Percentiles rank a stretch among this genome's conserved stretches.
Conservation (phyloP, 2,797 vertebrate genomes). For the Halcyon chelicuti region DNA sequence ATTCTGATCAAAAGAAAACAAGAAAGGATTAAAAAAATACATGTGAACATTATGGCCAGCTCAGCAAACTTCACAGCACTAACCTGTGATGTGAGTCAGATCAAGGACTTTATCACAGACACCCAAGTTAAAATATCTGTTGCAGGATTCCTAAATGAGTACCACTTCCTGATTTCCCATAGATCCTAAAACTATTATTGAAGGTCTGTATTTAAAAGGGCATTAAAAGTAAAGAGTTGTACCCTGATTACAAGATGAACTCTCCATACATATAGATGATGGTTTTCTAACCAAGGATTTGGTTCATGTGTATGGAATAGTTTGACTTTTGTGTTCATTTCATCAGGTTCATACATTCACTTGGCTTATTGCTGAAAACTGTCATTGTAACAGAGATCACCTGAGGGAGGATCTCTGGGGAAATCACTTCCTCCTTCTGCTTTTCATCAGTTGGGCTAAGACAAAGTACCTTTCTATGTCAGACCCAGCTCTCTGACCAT, state of each 20-base stretch:
- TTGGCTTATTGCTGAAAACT: background rate
- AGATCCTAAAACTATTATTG: background rate
- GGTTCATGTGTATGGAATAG: background rate
- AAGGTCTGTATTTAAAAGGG: background rate
- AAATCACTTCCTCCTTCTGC: background rate
- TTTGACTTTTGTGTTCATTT: background rate
- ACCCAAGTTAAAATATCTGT: background rate
- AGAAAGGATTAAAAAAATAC: background rate
- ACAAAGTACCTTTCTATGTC: background rate
- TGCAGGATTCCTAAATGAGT: background rate
- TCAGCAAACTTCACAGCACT: background rate
- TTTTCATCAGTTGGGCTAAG: background rate
- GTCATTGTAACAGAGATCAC: background rate
- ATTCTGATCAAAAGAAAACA: background rate
- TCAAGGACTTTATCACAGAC: background rate
- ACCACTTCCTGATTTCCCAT: background rate
- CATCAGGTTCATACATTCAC: rapidly evolving
- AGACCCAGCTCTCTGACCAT: background rate
- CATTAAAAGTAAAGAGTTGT: background rate
- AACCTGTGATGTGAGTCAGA: background rate
- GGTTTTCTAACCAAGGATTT: background rate
- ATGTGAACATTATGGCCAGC: background rate
- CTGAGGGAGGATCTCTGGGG: background rate
- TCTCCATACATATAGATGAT: background rate
- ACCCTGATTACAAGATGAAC: background rate